These are phyloP conservation scores for Caenorhabditis doughertyi DNA, from an alignment of 2,888 invertebrate genomes.

Conservation along the genomic window DNA sequence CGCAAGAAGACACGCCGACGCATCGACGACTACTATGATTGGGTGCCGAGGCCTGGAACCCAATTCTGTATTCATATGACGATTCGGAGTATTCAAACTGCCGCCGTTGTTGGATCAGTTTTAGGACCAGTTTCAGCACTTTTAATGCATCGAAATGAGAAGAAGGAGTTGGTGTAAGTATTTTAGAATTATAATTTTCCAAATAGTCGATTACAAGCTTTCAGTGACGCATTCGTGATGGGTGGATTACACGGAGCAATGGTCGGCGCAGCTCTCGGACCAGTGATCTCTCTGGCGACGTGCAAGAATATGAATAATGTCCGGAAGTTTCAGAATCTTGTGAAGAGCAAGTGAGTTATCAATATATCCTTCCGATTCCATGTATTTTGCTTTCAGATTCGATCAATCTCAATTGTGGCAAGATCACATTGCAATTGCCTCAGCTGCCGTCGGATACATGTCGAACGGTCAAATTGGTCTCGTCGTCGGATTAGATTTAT, in stretches of 20 bases:
- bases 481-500: constrained; percentile 76
- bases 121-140: constrained; percentile 70
- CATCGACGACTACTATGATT: constrained; percentile 64
- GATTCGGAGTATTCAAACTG: constrained; percentile 75
- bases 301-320: constrained; percentile 72
- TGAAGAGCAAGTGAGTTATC: constrained; percentile 58
- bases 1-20: constrained; percentile 48
- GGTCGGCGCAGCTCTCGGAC: constrained; percentile 74
- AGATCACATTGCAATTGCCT: constrained; percentile 73
- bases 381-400: constrained; percentile 58
- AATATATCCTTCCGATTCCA: neutral
- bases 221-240: constrained; percentile 67
- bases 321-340: constrained; percentile 52
- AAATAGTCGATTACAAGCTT: no score
- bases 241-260: constrained; percentile 74
- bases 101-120: constrained; percentile 72
- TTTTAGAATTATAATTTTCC: neutral
- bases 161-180: constrained; percentile 58
- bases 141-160: constrained; percentile 57
- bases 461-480: constrained; percentile 73
- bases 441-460: constrained; percentile 73
- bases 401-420: constrained; percentile 73
- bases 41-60: constrained; percentile 73
- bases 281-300: constrained; percentile 71
- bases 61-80: constrained; percentile 79